Evolutionary conservation across 2,888 invertebrate genomes (phyloP).

Genomic region (Sarcophaga caerulescens): DNA sequence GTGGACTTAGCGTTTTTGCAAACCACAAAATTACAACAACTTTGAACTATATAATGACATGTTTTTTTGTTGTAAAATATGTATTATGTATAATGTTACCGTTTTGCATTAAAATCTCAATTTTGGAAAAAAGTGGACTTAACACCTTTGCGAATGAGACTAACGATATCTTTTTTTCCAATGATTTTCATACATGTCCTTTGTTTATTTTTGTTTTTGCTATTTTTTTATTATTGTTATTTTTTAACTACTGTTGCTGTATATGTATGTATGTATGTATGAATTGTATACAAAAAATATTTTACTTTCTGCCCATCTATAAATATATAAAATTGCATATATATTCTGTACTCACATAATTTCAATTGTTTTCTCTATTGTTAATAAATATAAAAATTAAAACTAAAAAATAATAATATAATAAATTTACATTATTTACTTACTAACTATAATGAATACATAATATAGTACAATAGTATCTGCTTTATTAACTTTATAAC

Average conservation of each 20-base stretch:
- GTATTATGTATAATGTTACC: no score
- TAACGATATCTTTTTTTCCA: no score
- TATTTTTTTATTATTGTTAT: background rate
- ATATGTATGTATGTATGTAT: conserved; percentile 20
- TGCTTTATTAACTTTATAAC: conserved; percentile 1
- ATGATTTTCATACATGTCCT: background rate
- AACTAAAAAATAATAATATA: background rate
- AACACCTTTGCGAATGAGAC: no score
- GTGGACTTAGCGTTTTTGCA: no score
- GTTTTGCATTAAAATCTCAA: no score
- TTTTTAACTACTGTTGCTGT: background rate
- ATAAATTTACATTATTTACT: conserved; percentile 16
- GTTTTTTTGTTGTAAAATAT: no score
- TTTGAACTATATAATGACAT: no score
- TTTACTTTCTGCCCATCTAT: conserved; percentile 80
- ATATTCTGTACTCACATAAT: conserved; percentile 39
- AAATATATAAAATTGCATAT: conserved; percentile 72
- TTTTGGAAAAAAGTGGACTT: no score
- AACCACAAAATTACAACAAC: no score
- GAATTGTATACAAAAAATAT: conserved; percentile 22
- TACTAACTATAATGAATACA: no score
- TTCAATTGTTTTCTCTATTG: background rate
- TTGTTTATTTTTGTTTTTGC: background rate
- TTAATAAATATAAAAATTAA: background rate
- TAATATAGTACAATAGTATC: conserved; percentile 28